A percentile compares a stretch with the other conserved stretches of the same genome.
phyloP scores from a whole-genome alignment of 2,113 vertebrate genomes.

The Acrocephalus kingi region DNA sequence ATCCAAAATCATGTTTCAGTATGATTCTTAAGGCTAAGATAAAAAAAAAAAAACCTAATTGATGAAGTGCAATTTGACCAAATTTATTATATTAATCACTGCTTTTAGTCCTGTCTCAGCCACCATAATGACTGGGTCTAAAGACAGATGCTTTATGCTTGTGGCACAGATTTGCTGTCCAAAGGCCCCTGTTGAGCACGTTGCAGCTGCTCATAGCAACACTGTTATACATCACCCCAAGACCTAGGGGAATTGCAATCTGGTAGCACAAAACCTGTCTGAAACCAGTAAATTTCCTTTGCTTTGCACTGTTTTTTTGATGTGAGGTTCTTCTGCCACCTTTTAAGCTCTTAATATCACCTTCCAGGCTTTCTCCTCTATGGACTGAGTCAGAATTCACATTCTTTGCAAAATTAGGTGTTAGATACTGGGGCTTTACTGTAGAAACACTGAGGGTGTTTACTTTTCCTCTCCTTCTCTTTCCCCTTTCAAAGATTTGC shows the following conservation, averaged over 20 bases:
- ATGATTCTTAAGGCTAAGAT: background rate
- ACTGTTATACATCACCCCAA: rapidly evolving
- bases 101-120: background rate
- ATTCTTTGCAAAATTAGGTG: background rate
- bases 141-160: background rate
- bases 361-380: background rate
- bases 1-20: background rate
- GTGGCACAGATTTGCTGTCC: background rate
- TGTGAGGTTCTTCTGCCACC: background rate
- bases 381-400: background rate
- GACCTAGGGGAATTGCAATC: rapidly evolving
- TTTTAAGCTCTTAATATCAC: background rate
- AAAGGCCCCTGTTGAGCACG: background rate
- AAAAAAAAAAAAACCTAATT: background rate
- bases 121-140: rapidly evolving
- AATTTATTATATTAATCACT: background rate
- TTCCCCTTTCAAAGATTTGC: background rate
- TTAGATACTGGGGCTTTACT: background rate
- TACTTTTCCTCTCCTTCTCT: background rate
- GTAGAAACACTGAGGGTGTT: background rate
- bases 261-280: background rate
- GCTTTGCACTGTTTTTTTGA: background rate
- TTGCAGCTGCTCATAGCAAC: background rate
- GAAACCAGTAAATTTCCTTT: background rate
- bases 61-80: background rate